Evolutionary conservation across 2,888 invertebrate genomes (phyloP), one percentile per base, ranked within the genome.

Genomic region (Anaspis maculata): DNA sequence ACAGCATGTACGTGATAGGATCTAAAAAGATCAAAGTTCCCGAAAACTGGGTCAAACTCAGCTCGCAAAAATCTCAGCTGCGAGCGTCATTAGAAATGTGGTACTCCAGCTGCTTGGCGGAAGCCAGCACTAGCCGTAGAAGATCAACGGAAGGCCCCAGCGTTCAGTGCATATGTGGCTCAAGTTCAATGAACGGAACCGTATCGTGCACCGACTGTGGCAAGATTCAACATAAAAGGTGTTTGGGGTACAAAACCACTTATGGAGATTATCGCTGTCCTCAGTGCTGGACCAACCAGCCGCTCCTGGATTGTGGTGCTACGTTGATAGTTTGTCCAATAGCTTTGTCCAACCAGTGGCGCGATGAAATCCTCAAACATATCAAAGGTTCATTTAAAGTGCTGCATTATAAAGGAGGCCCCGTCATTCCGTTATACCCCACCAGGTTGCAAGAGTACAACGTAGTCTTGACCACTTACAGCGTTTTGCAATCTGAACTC

Each of bases 241-340:
- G 85, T 60, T 71, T 83, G 6, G 68, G 72, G 3, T 66, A 54
- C 42, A 69, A 68, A 45, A 53, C 60, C 13, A 48, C 55, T 2
- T 55, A 58, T 25, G 52, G 61, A 1, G 48, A 61, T 9, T 80
- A 79, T 48, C 56, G 46, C 16, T 84, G 84, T 54, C 79, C 83
- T 0, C 73, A 72, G 42, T 84, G 84, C 59, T 80, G 79, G 74
- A 56, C 61, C 26, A 37, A 58, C 19, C 53, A 71, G 64, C 61
- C 66, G 1, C 67, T 69, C 3, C 47, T 77, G 1, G 59, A 69
- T 27, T 73, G 77, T 1, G 65, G 69, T 12, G 76, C 78, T 1
- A 86, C 86, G 1, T 64, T 87, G 27, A 83, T 87, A 43, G 74
- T 87, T 2, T 73, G 82, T 2, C 87, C 87, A 2, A 54, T 56